A percentile compares a stretch with the other conserved stretches of the same genome.
These are phyloP conservation scores for Cryptocheilus praepositus DNA, from an alignment of 2,888 invertebrate genomes.

Conservation along the genomic window DNA sequence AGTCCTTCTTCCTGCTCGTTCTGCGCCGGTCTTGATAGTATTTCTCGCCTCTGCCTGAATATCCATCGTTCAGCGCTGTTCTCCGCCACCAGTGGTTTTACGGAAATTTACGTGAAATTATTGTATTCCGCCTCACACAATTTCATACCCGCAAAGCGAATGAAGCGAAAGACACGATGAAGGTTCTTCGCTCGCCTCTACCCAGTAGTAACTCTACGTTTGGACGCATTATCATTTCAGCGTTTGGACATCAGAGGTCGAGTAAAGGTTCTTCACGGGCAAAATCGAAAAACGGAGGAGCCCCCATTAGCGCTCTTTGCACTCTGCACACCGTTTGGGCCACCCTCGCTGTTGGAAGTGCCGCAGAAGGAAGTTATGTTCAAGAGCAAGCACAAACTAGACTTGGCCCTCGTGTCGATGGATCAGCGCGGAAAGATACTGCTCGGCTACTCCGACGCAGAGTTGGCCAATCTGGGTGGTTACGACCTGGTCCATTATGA, in stretches of 20 bases:
- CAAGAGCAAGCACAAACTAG: constrained; percentile 99
- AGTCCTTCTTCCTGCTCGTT: constrained; percentile 16
- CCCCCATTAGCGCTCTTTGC: constrained; percentile 97
- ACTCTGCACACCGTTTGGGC: constrained; percentile 99
- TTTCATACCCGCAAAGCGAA: constrained; percentile 6
- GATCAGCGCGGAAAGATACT: constrained; percentile 97
- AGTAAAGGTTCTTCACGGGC: constrained; percentile 96
- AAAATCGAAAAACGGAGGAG: constrained; percentile 95
- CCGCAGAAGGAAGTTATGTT: constrained; percentile 99
- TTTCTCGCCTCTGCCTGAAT: constrained; percentile 18
- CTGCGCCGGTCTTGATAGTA: constrained; percentile 17
- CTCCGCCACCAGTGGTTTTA: background rate
- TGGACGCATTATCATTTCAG: constrained; percentile 76
- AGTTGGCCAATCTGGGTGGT: constrained; percentile 94
- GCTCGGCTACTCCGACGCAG: constrained; percentile 94
- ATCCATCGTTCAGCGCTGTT: constrained; percentile 6
- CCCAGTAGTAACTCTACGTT: no score
- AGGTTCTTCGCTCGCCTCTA: no score
- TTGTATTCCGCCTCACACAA: constrained; percentile 7
- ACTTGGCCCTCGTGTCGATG: constrained; percentile 96
- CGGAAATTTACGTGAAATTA: constrained; percentile 21
- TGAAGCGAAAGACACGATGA: no score
- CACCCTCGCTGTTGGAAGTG: constrained; percentile 96
- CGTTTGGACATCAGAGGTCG: constrained; percentile 98
- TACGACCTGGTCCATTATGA: constrained; percentile 99